Evolutionary conservation across 2,797 vertebrate species (phyloP), one percentile per base, ranked within the genome.

Genomic region (Holocentrus rufus): DNA sequence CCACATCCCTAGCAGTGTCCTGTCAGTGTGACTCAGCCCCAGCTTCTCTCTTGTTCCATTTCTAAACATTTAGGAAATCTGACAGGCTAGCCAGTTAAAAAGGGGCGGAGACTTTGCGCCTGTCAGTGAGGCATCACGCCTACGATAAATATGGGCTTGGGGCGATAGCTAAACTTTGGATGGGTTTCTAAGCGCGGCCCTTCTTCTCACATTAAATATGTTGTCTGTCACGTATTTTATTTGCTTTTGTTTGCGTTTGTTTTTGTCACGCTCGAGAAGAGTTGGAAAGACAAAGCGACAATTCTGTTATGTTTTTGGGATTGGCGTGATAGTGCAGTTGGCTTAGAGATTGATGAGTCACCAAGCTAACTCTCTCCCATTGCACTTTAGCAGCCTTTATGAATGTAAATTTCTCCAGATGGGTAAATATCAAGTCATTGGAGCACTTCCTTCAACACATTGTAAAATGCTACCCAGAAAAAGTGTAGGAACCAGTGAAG

Each of bases 81-180:
- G 31, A 58, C 56, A 58, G 56, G 56, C 31, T 39, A 20, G 9
- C 31, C 9, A n/a, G n/a, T 22, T 34, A 58, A 58, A 58, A 53
- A 53, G 52, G n/a, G 49, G 20, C 7, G 49, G 49, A 49, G 47
- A 39, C 36, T 44, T 44, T 44, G 2, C 11, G 39, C 39, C 39
- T 44, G 39, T 44, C 39, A 44, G 39, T 15, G 39, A 44, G 13
- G 39, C 39, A 44, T 44, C 39, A 44, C 39, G 39, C 39, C 39
- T 44, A 44, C 39, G 14, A 14, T 14, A 44, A 44, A 44, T 14
- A 44, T 44, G 14, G 39, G 39, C 39, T 44, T 15, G 13, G 39
- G 39, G 39, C 11, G 13, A 44, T 44, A 44, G 0, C 11, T 15
- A 44, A 44, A 44, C 39, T 44, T 44, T 44, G 39, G 39, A 44